Evolutionary conservation across 2,113 vertebrate species (phyloP), one percentile per base, ranked within the genome.

Genomic region (Xenopus borealis): DNA sequence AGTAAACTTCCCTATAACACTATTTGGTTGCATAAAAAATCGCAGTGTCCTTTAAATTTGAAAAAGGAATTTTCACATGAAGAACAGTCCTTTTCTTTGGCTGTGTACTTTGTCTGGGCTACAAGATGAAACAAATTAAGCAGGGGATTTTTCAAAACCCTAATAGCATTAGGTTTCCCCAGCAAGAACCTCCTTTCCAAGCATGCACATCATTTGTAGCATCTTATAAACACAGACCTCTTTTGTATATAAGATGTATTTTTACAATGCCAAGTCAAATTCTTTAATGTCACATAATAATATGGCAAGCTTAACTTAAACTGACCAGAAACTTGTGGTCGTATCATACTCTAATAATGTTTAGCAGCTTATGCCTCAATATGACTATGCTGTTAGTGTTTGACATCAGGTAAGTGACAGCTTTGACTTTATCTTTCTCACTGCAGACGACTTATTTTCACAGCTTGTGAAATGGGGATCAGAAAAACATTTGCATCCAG

Each of bases 181-280:
- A 40, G 12, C 33, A 66, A 20, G 65, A 62, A 52, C 45, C 58
- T 69, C 7, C 30, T 23, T 69, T 53, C 47, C 30, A 50, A 69
- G 58, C 27, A 55, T 30, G 27, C 73, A 44, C 47, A 55, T 69
- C 47, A 69, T 75, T 69, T 69, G 20, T 55, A 55, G 17, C 58
- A 44, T 68, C 59, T 44, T 75, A 55, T 44, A 69, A 75, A 69
- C 59, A 75, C 65, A 62, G 66, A 44, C 45, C 17, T 69, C 57
- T 75, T 53, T 75, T 69, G 72, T 75, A 57, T 53, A 75, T 69
- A 69, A 75, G 68, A 33, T 62, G 50, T 44, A 33, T 52, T 75
- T 75, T 75, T 69, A 75, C 72, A 50, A 53, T 40, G 72, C 66
- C 72, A 75, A 75, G 45, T 62, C 20, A 69, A 75, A 66, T 66